phyloP scores from a whole-genome alignment of 2,797 vertebrate species.

The Gallinago nigripennis region DNA sequence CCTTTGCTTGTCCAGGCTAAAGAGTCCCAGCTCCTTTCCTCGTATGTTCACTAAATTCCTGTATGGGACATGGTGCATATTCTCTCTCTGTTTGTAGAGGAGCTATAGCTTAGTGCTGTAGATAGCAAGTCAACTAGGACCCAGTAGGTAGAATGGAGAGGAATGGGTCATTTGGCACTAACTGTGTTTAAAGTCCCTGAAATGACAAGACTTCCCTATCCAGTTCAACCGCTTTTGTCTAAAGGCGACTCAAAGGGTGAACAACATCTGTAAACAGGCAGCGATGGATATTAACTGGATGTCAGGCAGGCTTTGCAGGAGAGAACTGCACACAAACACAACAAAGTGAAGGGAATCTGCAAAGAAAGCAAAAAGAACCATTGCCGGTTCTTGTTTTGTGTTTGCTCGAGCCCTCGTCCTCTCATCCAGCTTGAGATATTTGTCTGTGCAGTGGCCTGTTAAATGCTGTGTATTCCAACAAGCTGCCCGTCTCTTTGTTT shows the following conservation, averaged over 20 bases:
- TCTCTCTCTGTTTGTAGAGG: not conserved
- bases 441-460: not conserved
- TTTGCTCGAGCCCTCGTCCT: not conserved
- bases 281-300: not conserved
- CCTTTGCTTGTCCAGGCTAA: no score
- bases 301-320: not conserved
- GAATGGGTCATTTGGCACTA: not conserved
- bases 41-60: not conserved
- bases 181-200: not conserved
- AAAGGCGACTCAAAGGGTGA: not conserved
- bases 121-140: not conserved
- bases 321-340: not conserved
- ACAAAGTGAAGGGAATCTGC: not conserved
- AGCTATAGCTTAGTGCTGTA: not conserved
- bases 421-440: not conserved
- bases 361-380: not conserved
- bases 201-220: not conserved
- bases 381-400: rapidly evolving
- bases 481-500: not conserved
- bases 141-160: not conserved
- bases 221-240: not conserved
- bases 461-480: not conserved
- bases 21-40: no score
- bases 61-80: rapidly evolving
- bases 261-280: not conserved